Base-by-base conservation (phyloP, 23 tunicate species). In the Pegea sp. region DNA sequence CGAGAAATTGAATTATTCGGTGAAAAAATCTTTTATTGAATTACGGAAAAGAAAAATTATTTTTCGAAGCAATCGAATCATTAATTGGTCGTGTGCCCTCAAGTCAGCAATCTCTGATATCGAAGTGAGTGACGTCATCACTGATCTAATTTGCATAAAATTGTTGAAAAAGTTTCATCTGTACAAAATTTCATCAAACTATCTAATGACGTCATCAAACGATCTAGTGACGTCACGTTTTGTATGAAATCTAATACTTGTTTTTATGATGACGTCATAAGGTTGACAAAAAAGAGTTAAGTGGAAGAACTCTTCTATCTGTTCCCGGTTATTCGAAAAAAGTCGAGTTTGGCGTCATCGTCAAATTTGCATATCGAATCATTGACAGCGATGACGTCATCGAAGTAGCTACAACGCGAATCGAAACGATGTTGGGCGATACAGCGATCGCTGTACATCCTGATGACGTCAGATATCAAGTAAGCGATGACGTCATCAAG, bases 381-480 rank as follows among this genome's bases (percentile, higher is more conserved):
- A 57, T 63, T 22, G 96, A 66, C 43, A 66, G 91, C 42, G 66
- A 60, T 34, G 71, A 84, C 32, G 75, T 66, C 33, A 22, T 89
- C 30, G 51, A 67, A 23, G 98, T 89, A 2, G 98, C 98, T 25
- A 89, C 98, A 31, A 89, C 98, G 4, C 58, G 98, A 30, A 68
- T 89, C 33, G 98, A 89, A 61, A 89, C 98, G 46, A 89, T 89
- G 98, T 64, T 89, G n/a, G 98, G 98, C 2, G 98, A 89, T 52
- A 66, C 78, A 24, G 90, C 84, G 6, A 90, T 89, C 30, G 98
- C 90, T 32, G 98, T 89, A 2, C 98, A 89, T 30, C 98, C 98
- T 4, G 69, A 76, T 44, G 98, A 89, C 43, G 56, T 59, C 22
- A 34, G 74, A 23, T 84, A 65, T 56, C 66, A 80, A 57, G 87